phyloP scores from a whole-genome alignment of 1,140 invertebrate genomes.

The Anoplophora glabripennis region DNA sequence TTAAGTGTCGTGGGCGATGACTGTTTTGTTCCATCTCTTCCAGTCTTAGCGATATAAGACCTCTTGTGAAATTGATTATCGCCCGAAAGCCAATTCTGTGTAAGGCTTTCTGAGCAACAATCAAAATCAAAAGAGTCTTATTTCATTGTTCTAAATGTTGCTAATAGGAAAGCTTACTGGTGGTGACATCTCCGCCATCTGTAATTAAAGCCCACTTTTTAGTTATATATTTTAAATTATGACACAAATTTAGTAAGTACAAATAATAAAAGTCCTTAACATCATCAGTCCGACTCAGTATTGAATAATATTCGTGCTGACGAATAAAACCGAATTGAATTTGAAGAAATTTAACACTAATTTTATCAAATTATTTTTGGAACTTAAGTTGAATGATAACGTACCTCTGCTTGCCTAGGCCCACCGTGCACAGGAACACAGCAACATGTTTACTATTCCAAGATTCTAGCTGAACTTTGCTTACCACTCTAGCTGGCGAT shows the following conservation, averaged over 20 bases:
- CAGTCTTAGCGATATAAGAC: no score
- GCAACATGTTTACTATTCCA: background rate
- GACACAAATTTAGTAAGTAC: no score
- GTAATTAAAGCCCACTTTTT: no score
- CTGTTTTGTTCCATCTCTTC: no score
- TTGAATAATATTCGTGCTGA: background rate
- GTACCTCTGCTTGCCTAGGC: no score
- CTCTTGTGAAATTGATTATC: constrained; percentile 41
- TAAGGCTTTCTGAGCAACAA: constrained; percentile 47
- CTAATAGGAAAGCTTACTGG: background rate
- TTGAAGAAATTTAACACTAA: no score
- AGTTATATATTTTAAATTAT: no score
- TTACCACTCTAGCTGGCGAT: background rate
- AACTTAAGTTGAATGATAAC: no score
- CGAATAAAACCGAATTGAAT: background rate
- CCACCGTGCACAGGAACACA: no score
- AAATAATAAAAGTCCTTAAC: background rate
- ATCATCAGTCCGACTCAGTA: background rate
- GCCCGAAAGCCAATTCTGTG: constrained; percentile 40
- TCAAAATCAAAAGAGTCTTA: constrained; percentile 39
- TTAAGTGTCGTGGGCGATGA: no score
- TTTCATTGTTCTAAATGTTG: background rate
- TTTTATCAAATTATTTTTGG: no score
- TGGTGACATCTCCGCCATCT: no score
- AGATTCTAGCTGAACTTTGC: constrained; percentile 1